phyloP scores from a whole-genome alignment of 2,888 invertebrate genomes.

The Eutolmus rufibarbis region DNA sequence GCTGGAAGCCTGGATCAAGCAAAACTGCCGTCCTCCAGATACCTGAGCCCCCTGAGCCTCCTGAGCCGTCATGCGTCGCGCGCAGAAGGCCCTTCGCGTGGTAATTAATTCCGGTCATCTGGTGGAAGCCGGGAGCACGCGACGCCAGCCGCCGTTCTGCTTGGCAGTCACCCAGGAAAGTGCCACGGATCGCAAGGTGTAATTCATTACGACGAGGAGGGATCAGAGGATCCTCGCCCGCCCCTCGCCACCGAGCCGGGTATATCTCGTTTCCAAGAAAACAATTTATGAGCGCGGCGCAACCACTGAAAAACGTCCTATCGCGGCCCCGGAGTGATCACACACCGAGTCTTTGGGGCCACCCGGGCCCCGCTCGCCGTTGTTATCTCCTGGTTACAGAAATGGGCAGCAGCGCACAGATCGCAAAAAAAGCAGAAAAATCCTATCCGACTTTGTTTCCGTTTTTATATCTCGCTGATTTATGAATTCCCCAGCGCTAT shows the following conservation, averaged over 20 bases:
- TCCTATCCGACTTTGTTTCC: slow-evolving; percentile 17
- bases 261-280: slow-evolving; percentile 26
- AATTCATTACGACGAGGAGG: slow-evolving; percentile 29
- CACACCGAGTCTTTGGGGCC: background rate
- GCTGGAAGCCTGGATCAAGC: background rate
- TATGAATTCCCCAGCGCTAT: slow-evolving; percentile 22
- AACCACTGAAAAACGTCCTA: slow-evolving; percentile 2
- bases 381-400: slow-evolving; percentile 23
- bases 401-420: background rate
- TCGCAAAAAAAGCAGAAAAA: background rate
- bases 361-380: background rate
- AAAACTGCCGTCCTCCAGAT: background rate
- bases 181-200: slow-evolving; percentile 10
- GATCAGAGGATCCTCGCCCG: background rate
- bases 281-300: slow-evolving; percentile 13
- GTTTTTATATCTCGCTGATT: slow-evolving; percentile 25
- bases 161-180: background rate
- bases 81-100: background rate
- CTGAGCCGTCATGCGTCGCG: background rate
- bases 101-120: slow-evolving; percentile 37
- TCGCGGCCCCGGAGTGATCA: background rate
- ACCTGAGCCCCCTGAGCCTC: background rate
- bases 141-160: slow-evolving; percentile 11
- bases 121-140: slow-evolving; percentile 5
- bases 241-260: background rate